Evolutionary conservation across 2,797 vertebrate genomes (phyloP).

Genomic region (Melanotaenia boesemani): DNA sequence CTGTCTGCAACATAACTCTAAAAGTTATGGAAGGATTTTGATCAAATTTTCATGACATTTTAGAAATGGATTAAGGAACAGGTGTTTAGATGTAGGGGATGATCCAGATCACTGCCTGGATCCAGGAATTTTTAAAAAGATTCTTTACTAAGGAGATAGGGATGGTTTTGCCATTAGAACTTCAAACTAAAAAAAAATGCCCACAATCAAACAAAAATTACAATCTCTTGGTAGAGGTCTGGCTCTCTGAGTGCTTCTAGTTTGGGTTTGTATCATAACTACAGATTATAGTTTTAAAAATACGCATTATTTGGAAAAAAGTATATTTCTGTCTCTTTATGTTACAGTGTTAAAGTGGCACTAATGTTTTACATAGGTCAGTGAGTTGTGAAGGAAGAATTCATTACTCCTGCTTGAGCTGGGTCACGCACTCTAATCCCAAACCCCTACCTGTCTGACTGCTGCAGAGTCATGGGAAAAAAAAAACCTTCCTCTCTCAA

Average conservation of each 20-base stretch:
- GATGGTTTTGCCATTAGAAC: too few species aligned
- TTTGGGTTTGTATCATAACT: neutral
- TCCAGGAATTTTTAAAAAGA: too few species aligned
- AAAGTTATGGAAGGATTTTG: too few species aligned
- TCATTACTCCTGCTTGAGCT: slow-evolving; percentile 34
- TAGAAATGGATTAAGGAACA: too few species aligned
- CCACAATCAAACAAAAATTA: too few species aligned
- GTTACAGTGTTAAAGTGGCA: slow-evolving; percentile 13
- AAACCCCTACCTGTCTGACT: slow-evolving; percentile 53
- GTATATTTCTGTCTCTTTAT: slow-evolving; percentile 8
- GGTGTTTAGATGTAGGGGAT: too few species aligned
- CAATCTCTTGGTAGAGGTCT: too few species aligned
- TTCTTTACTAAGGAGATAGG: too few species aligned
- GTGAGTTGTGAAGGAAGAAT: slow-evolving; percentile 25
- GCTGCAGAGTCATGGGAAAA: slow-evolving; percentile 57
- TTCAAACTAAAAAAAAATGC: too few species aligned
- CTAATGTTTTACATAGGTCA: slow-evolving; percentile 5
- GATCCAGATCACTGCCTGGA: too few species aligned
- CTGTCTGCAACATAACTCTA: too few species aligned
- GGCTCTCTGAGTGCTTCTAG: neutral
- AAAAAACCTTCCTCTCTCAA: slow-evolving; percentile 25
- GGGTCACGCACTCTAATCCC: slow-evolving; percentile 55
- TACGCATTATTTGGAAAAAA: neutral
- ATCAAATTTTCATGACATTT: too few species aligned
- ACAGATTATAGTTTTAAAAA: neutral